phyloP scores from a whole-genome alignment of 2,797 vertebrate genomes.

The Cryptoblepharus egeriae region DNA sequence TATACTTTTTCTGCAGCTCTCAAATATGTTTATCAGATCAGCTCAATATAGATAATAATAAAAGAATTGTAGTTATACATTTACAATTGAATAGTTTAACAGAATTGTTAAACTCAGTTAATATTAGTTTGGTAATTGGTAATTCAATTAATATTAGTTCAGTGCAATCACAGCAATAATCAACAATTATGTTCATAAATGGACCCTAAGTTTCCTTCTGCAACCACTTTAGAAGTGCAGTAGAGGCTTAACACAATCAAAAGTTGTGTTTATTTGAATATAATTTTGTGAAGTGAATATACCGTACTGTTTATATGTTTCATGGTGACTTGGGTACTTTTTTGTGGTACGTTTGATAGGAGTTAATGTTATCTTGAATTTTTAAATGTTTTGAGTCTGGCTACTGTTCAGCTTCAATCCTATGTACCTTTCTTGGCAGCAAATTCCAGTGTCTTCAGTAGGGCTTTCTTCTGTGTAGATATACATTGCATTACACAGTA shows the following conservation, averaged over 20 bases:
- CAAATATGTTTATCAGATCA: slow-evolving; percentile 37
- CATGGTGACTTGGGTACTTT: slow-evolving; percentile 9
- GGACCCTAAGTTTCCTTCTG: slow-evolving; percentile 49
- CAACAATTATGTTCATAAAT: slow-evolving; percentile 61
- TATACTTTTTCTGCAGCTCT: slow-evolving; percentile 39
- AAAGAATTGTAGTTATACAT: slow-evolving; percentile 33
- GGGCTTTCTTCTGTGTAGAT: too few relatives aligned
- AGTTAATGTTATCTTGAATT: slow-evolving; percentile 39
- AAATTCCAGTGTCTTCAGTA: too few relatives aligned
- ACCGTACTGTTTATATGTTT: slow-evolving; percentile 40
- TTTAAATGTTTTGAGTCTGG: slow-evolving; percentile 39
- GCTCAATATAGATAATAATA: slow-evolving; percentile 39
- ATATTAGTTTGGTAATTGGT: slow-evolving; percentile 65
- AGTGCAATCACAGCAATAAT: slow-evolving; percentile 67
- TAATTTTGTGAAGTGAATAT: slow-evolving; percentile 60
- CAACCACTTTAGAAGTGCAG: slow-evolving; percentile 35
- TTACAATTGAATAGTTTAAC: slow-evolving; percentile 55
- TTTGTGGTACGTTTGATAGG: slow-evolving; percentile 41
- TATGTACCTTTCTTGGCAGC: too few relatives aligned
- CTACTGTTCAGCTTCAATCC: background rate
- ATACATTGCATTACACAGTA: too few relatives aligned
- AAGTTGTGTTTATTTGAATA: slow-evolving; percentile 52
- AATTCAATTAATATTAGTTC: slow-evolving; percentile 63
- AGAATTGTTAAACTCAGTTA: slow-evolving; percentile 57
- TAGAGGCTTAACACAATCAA: slow-evolving; percentile 44